Conservation (phyloP, 37 sponge, comb jelly and placozoan genomes). For the Oopsacas minuta region DNA sequence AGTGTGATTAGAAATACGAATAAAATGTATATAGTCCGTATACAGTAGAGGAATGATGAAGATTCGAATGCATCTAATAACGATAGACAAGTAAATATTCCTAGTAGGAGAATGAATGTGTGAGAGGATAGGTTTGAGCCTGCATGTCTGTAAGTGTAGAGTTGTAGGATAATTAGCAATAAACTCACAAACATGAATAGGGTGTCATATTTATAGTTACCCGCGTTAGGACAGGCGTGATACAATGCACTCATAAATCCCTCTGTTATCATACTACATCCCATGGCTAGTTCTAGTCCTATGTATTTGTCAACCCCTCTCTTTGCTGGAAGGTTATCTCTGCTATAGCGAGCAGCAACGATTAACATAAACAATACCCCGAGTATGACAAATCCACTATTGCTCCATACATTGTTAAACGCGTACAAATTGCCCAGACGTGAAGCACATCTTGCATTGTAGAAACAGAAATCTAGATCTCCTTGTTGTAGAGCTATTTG, state of each 20-base stretch:
- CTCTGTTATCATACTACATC: not conserved
- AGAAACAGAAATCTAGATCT: not conserved
- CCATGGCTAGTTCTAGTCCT: not conserved
- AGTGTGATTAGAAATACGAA: not conserved
- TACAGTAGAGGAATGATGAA: not conserved
- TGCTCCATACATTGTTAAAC: not conserved
- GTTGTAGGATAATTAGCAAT: not conserved
- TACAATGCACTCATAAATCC: constrained; percentile 3
- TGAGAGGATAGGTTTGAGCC: not conserved
- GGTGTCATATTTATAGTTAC: constrained; percentile 5
- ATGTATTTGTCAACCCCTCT: not conserved
- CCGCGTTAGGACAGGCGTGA: not conserved
- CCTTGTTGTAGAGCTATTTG: not conserved
- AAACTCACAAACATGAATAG: constrained; percentile 13
- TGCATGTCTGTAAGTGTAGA: not conserved
- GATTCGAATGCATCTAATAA: not conserved
- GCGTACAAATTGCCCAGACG: not conserved
- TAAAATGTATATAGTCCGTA: not conserved
- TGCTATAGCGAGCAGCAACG: not conserved
- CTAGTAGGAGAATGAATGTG: not conserved
- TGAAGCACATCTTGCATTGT: not conserved
- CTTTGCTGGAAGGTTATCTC: not conserved
- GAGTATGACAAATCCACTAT: not conserved
- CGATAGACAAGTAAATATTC: not conserved
- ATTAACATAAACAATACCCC: not conserved